Evolutionary conservation across 2,797 vertebrate species (phyloP).

Genomic region (Centroberyx gerrardi): DNA sequence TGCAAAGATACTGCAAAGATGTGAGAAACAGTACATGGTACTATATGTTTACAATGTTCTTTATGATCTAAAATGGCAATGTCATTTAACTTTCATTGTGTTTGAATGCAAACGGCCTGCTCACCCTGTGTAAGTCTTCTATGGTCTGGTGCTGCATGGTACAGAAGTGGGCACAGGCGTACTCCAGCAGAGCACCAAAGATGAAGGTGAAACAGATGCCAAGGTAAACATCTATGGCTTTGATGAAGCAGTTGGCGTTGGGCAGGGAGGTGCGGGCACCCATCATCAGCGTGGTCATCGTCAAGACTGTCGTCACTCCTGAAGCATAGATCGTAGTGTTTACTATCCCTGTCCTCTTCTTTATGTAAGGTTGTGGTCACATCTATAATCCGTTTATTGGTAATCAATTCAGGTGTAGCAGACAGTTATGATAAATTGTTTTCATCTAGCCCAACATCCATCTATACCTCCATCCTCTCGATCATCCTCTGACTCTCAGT

Average conservation of each 20-base stretch:
- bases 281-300: conserved; percentile 99
- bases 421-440: not conserved
- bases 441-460: too few species aligned
- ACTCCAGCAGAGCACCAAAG: conserved; percentile 92
- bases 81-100: too few species aligned
- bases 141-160: conserved; percentile 87
- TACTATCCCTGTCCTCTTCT: not conserved
- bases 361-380: not conserved
- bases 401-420: not conserved
- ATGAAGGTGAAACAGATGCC: conserved; percentile 96
- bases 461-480: too few species aligned
- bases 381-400: not conserved
- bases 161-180: conserved; percentile 92
- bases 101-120: conserved; percentile 1
- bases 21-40: too few species aligned
- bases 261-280: conserved; percentile 92
- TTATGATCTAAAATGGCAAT: too few species aligned
- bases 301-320: conserved; percentile 97
- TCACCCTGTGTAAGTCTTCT: conserved; percentile 82
- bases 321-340: not conserved
- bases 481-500: too few species aligned
- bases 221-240: conserved; percentile 95
- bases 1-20: too few species aligned
- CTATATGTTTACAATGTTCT: too few species aligned
- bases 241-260: conserved; percentile 97